These are phyloP conservation scores for Ctenosaura bakeri DNA, from an alignment of 2,797 vertebrate genomes.

Conservation along the genomic window DNA sequence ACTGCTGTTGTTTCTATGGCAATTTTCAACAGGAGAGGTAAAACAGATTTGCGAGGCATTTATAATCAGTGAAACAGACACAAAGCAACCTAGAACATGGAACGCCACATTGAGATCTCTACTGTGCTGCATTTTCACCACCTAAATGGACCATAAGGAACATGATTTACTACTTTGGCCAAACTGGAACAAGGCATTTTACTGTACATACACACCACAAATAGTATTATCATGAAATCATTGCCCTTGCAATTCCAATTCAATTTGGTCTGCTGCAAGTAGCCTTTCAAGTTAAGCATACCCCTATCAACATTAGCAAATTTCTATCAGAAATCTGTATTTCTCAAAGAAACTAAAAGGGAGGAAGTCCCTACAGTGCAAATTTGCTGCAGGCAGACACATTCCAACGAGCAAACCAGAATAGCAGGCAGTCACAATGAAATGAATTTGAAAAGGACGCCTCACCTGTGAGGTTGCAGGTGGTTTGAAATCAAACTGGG, in stretches of 20 bases:
- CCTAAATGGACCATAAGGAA: background rate
- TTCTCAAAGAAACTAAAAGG: constrained; percentile 48
- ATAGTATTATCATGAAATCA: constrained; percentile 49
- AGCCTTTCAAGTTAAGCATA: constrained; percentile 56
- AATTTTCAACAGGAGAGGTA: constrained; percentile 51
- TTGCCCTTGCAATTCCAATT: constrained; percentile 3
- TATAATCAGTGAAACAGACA: background rate
- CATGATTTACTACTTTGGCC: background rate
- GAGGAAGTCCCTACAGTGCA: constrained; percentile 44
- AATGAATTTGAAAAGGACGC: constrained; percentile 42
- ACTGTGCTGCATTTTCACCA: background rate
- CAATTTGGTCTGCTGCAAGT: constrained; percentile 45
- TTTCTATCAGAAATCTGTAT: constrained; percentile 55
- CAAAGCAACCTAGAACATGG: constrained; percentile 33
- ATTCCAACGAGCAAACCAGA: constrained; percentile 31
- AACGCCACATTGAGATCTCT: background rate
- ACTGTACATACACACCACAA: constrained; percentile 53
- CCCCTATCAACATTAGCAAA: constrained; percentile 8
- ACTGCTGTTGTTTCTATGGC: constrained; percentile 17
- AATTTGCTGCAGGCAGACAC: constrained; percentile 59
- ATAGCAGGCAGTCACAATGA: constrained; percentile 49
- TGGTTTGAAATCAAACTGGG: constrained; percentile 92
- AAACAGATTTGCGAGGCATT: background rate
- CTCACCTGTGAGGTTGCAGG: constrained; percentile 92
- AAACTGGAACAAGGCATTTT: constrained; percentile 33